Evolutionary conservation across 2,113 vertebrate species (phyloP).

Genomic region (Prolemur simus): DNA sequence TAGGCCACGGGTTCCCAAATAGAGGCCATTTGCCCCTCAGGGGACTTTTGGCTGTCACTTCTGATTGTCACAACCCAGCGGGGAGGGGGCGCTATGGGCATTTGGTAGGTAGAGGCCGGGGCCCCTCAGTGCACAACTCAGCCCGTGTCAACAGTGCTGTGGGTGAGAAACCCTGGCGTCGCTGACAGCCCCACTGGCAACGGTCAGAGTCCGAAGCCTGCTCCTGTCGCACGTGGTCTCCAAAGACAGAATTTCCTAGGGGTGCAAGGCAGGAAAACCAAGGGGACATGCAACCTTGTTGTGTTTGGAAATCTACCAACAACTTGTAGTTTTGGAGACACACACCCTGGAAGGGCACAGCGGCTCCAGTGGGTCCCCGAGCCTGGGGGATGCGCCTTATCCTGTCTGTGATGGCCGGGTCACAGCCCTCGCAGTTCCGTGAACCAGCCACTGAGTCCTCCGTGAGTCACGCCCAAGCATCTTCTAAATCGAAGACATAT

Average conservation of each 20-base stretch:
- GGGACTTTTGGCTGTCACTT: neutral
- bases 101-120: neutral
- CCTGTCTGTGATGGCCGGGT: neutral
- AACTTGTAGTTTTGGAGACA: neutral
- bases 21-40: neutral
- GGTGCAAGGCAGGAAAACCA: neutral
- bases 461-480: neutral
- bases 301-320: neutral
- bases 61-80: neutral
- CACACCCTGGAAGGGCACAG: neutral
- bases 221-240: neutral
- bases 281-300: neutral
- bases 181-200: neutral
- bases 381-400: neutral
- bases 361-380: neutral
- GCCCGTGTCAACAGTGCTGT: rapidly evolving
- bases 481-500: too few species aligned
- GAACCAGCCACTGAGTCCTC: rapidly evolving
- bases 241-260: neutral
- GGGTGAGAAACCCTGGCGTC: rapidly evolving
- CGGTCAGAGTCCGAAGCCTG: rapidly evolving
- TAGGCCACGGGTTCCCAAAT: neutral
- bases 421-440: rapidly evolving
- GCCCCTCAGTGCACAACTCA: neutral
- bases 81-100: neutral